A percentile compares a stretch with the other conserved stretches of the same genome.
phyloP scores from a whole-genome alignment of 2,113 vertebrate genomes.

The Notarius quadriscutis region DNA sequence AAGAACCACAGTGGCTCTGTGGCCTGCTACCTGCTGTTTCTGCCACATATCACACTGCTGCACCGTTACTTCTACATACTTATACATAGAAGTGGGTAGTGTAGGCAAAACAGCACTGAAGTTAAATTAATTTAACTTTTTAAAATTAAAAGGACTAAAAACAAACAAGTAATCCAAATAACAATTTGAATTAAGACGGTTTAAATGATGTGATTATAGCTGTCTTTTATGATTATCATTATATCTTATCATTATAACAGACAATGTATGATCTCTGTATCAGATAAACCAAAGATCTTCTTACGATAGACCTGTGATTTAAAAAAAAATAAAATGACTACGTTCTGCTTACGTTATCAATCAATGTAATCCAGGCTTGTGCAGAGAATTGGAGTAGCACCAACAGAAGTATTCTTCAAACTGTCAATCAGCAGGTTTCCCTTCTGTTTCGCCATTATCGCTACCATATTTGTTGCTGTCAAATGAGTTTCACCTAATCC shows the following conservation, averaged over 20 bases:
- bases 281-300: background rate
- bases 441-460: background rate
- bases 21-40: constrained; percentile 48
- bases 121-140: background rate
- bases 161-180: background rate
- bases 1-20: constrained; percentile 63
- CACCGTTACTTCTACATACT: no score
- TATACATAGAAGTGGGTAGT: background rate
- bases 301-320: background rate
- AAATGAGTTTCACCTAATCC: background rate
- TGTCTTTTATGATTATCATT: background rate
- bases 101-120: background rate
- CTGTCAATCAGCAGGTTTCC: background rate
- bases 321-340: background rate
- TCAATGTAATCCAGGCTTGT: background rate
- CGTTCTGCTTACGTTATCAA: background rate
- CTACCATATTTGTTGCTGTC: background rate
- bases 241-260: background rate
- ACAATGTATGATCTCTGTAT: background rate
- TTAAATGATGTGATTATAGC: background rate
- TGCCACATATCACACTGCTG: constrained; percentile 4
- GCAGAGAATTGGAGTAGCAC: background rate
- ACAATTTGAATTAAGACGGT: background rate
- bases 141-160: background rate
- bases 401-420: background rate